Evolutionary conservation across 2,888 invertebrate genomes (phyloP).

Genomic region (Falcaria lacertinaria): DNA sequence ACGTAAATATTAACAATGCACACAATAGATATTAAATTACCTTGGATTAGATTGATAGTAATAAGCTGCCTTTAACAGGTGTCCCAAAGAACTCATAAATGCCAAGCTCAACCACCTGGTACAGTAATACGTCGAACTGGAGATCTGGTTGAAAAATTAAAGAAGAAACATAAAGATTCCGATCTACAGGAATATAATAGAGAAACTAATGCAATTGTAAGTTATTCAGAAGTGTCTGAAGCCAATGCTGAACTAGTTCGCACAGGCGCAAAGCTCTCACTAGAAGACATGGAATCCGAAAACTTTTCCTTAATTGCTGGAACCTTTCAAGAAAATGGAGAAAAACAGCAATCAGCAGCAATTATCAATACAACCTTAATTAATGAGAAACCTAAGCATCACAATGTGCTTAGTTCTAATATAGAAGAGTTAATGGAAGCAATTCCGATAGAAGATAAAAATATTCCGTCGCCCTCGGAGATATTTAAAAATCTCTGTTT

Average conservation of each 20-base stretch:
- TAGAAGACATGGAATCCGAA: slow-evolving; percentile 72
- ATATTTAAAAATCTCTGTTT: slow-evolving; percentile 82
- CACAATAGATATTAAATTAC: too few species aligned
- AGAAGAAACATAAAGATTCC: slow-evolving; percentile 50
- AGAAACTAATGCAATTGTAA: slow-evolving; percentile 17
- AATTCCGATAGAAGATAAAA: slow-evolving; percentile 61
- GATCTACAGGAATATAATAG: slow-evolving; percentile 12
- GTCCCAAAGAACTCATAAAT: slow-evolving; percentile 91
- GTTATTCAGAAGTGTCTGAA: slow-evolving; percentile 52
- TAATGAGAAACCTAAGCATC: too few species aligned
- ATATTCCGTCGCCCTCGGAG: slow-evolving; percentile 82
- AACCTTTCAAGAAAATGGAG: slow-evolving; percentile 29
- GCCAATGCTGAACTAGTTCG: slow-evolving; percentile 65
- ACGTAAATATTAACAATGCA: too few species aligned
- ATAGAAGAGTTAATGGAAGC: slow-evolving; percentile 52
- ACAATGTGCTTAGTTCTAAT: slow-evolving; percentile 60
- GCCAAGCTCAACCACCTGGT: slow-evolving; percentile 82
- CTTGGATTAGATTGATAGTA: too few species aligned
- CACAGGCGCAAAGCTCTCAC: slow-evolving; percentile 65
- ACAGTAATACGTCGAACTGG: slow-evolving; percentile 72
- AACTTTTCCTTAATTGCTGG: slow-evolving; percentile 59
- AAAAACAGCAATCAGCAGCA: slow-evolving; percentile 7
- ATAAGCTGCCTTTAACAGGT: slow-evolving; percentile 68
- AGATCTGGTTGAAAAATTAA: slow-evolving; percentile 72
- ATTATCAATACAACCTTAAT: not conserved